Conservation (phyloP, 2,797 vertebrate species). For the Cryptoprocta ferox region DNA sequence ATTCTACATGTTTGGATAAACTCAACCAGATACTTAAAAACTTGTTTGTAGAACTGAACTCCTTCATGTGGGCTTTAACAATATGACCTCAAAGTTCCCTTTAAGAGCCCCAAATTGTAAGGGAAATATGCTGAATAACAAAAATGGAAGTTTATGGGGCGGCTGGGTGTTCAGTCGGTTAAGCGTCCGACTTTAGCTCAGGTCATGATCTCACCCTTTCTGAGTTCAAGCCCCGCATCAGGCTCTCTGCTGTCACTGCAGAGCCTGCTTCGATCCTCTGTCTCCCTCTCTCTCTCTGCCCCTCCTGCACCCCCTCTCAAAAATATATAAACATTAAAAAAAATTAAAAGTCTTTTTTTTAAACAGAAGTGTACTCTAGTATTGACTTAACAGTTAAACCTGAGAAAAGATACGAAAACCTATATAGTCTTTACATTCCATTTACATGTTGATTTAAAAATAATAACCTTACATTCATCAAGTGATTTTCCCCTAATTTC, state of each 20-base stretch:
- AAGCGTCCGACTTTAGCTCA: no score
- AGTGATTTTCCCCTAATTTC: neutral
- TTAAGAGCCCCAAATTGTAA: no score
- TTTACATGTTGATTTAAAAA: neutral
- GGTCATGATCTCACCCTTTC: no score
- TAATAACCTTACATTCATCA: neutral
- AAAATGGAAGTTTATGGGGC: neutral
- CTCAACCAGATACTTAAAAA: no score
- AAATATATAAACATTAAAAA: no score
- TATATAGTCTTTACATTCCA: neutral
- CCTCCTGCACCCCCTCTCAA: no score
- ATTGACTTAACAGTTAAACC: neutral
- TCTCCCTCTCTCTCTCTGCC: no score
- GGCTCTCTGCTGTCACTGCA: no score
- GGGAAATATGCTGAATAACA: neutral
- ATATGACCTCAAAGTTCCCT: neutral
- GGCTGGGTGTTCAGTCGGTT: no score
- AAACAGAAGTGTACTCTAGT: neutral
- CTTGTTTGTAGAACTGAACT: neutral
- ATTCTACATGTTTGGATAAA: fast-evolving
- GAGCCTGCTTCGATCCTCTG: no score
- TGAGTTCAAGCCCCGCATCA: no score
- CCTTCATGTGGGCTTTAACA: neutral
- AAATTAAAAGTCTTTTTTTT: neutral
- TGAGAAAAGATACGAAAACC: neutral